These are phyloP conservation scores for Paraplagusia blochii DNA, from an alignment of 2,113 vertebrate genomes.

Conservation along the genomic window DNA sequence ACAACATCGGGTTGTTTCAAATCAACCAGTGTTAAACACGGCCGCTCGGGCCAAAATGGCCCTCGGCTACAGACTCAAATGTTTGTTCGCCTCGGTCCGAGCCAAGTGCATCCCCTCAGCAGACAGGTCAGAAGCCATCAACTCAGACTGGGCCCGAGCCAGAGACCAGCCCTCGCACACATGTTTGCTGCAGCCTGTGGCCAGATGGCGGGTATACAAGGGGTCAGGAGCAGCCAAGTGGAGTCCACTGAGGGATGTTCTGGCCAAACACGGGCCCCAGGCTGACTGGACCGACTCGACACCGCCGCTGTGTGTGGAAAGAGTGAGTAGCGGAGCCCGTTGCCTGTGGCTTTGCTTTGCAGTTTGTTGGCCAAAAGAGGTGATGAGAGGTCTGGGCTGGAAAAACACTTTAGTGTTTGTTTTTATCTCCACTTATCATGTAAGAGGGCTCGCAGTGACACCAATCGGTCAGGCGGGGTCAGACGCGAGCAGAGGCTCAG, in stretches of 20 bases:
- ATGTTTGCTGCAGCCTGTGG: constrained; percentile 60
- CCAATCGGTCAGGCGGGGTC: no score
- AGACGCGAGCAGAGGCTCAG: no score
- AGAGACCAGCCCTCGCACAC: constrained; percentile 29
- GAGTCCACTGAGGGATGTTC: constrained; percentile 62
- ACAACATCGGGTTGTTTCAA: constrained; percentile 62
- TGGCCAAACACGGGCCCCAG: constrained; percentile 64
- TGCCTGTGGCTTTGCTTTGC: constrained; percentile 21
- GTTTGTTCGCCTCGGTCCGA: constrained; percentile 39
- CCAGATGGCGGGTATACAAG: constrained; percentile 50
- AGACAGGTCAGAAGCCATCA: constrained; percentile 60
- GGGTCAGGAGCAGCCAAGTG: constrained; percentile 65
- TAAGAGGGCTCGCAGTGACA: no score
- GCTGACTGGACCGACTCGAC: constrained; percentile 49
- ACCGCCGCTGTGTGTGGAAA: constrained; percentile 18
- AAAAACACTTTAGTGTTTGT: constrained; percentile 1
- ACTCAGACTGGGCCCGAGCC: constrained; percentile 51
- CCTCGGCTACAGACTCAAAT: constrained; percentile 48
- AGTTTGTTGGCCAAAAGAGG: constrained; percentile 9
- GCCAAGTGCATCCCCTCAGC: constrained; percentile 49
- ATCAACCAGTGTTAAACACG: constrained; percentile 42
- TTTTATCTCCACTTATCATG: neutral
- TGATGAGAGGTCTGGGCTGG: constrained; percentile 6
- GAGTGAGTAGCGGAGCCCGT: constrained; percentile 1
- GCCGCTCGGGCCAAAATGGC: constrained; percentile 60